Evolutionary conservation across 2,113 vertebrate species (phyloP), one percentile per base, ranked within the genome.

Genomic region (Paramormyrops kingsleyae): DNA sequence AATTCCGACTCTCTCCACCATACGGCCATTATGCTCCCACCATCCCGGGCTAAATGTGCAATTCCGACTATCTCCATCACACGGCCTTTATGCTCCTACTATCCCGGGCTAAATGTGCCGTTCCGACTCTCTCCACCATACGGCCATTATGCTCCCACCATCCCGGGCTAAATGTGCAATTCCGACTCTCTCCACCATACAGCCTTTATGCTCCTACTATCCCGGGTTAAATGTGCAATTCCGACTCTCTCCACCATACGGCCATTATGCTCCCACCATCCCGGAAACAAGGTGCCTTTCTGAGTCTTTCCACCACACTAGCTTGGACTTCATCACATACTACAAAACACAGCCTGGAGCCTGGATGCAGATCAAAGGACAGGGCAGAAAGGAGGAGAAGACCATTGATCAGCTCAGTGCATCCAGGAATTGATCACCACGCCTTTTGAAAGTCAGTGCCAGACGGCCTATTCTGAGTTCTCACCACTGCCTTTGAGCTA

Each of bases 401-500:
- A 24, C 53, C 70, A 90, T 91, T 88, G 89, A 91, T 92, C 80
- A 92, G 70, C 0, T 27, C 88, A 50, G 87, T 90, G 13, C 88
- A 92, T 90, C 89, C 90, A 89, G 87, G 56, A 91, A 90, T 88
- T 91, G 91, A 83, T 88, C 66, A 56, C 35, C 4, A 17, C 15
- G 9, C 44, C 52, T 90, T 87, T 62, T 31, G 42, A 90, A 91
- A 62, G 87, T 91, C 89, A 92, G 87, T 88, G 83, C 42, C 87
- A 86, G 91, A 90, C 91, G 77, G 91, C 85, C 88, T 35, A 9
- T 92, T 89, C 91, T 90, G 89, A 93, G 90, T 90, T 90, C 91
- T 93, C 89, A 88, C 90, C 89, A 90, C 92, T 91, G 90, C 91
- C 91, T 87, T 49, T 53, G 89, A 35, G 85, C 90, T 1, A 62